Base-by-base conservation (phyloP, 1,140 invertebrate species). In the Tenebrio molitor region DNA sequence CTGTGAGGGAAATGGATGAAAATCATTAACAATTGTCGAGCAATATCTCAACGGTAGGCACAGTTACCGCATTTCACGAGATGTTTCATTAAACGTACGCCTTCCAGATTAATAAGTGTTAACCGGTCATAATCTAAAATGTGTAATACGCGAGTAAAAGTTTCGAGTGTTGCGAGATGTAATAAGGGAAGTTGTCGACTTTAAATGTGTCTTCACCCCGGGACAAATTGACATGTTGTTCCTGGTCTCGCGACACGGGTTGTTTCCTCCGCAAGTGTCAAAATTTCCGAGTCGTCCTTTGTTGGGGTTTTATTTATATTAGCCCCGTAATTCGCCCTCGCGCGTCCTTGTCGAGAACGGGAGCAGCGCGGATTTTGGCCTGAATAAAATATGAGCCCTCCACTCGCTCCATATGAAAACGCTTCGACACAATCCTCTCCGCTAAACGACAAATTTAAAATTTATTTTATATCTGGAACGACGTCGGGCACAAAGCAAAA, bases 201-300 rank as follows among this genome's bases (percentile, higher is more conserved):
- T n/a, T n/a, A n/a, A n/a, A n/a, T n/a, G n/a, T n/a, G n/a, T n/a
- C n/a, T 12, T 39, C n/a, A 12, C n/a, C 36, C 4, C n/a, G 21
- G 21, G 50, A 12, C 50, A 58, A 58, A 58, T 58, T 58, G 50
- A 58, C 50, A 58, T 29, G 21, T 58, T 29, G 50, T 58, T 58
- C 33, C 50, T 23, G 21, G 50, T 58, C 10, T 58, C n/a, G n/a
- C n/a, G 21, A n/a, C 46, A 19, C 19, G 8, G 14, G 10, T 21
- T 29, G 46, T 53, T 53, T 53, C 21, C 19, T 46, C 16, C 14
- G 3, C 3, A 29, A 46, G 19, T 53, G 46, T 53, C 46, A 23
- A 53, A 53, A 29, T 53, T 25, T 53, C 46, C 12, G 12, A 39
- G 36, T 39, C 36, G 36, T 39, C 36, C 36, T 39, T 39, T 39